These are phyloP conservation scores for Empidonax traillii DNA, from an alignment of 2,113 vertebrate genomes.

Conservation along the genomic window DNA sequence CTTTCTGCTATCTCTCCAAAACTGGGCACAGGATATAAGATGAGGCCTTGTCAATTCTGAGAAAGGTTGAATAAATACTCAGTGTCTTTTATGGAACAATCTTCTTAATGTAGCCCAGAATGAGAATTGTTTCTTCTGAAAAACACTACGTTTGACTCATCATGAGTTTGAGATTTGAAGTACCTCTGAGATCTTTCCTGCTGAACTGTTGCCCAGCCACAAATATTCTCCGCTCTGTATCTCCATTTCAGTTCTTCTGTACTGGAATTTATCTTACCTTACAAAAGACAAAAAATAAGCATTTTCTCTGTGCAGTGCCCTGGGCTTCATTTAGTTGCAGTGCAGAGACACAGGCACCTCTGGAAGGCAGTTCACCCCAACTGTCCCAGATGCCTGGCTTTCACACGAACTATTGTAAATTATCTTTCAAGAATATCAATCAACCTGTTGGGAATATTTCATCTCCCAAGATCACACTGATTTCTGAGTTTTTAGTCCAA, in stretches of 20 bases:
- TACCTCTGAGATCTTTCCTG: constrained; percentile 22
- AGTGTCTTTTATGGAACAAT: neutral
- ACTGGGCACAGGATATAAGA: neutral
- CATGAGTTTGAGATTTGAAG: neutral
- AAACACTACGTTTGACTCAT: neutral
- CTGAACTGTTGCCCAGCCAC: constrained; percentile 40
- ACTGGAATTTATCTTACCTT: constrained; percentile 27
- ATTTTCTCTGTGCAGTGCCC: neutral
- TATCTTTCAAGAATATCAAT: neutral
- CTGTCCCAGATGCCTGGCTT: neutral
- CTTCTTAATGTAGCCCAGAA: neutral
- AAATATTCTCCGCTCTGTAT: constrained; percentile 24
- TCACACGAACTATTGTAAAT: neutral
- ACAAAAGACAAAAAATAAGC: neutral
- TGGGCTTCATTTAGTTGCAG: neutral
- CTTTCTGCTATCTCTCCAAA: neutral
- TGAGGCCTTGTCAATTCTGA: neutral
- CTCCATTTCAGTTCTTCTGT: constrained; percentile 19
- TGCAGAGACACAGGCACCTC: neutral
- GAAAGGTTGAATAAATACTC: neutral
- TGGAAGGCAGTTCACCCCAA: neutral
- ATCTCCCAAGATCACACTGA: neutral
- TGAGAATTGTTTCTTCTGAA: neutral
- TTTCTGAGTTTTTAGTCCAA: neutral
- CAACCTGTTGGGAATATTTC: neutral